Conservation (phyloP, 2,113 vertebrate genomes). For the Campylorhamphus procurvoides region DNA sequence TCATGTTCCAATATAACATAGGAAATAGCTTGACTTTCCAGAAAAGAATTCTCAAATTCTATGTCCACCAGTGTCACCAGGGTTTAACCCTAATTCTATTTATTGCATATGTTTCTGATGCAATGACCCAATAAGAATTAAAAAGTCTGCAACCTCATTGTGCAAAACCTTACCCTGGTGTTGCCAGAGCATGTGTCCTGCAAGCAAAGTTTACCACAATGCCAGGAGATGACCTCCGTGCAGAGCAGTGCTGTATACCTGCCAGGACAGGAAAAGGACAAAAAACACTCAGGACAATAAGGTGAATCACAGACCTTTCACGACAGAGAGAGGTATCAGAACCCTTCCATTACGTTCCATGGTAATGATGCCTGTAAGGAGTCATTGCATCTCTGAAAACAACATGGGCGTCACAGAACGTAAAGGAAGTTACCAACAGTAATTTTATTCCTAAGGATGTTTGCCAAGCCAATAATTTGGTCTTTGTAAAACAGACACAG, state of each 20-base stretch:
- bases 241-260: background rate
- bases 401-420: background rate
- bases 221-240: accelerated
- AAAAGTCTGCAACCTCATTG: background rate
- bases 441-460: background rate
- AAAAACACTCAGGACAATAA: background rate
- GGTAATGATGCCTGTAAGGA: background rate
- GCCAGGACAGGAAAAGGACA: background rate
- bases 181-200: background rate
- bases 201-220: background rate
- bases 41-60: background rate
- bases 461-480: background rate
- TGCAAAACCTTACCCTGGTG: background rate
- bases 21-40: background rate
- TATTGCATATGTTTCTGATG: background rate
- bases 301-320: background rate
- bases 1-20: background rate
- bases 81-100: background rate
- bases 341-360: background rate
- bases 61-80: background rate
- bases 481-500: background rate
- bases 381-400: background rate
- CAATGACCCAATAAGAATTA: background rate
- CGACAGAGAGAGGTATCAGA: background rate
- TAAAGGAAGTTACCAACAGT: background rate